Base-by-base conservation (phyloP, 37 sponge, comb jelly and placozoan species). In the Oopsacas minuta region DNA sequence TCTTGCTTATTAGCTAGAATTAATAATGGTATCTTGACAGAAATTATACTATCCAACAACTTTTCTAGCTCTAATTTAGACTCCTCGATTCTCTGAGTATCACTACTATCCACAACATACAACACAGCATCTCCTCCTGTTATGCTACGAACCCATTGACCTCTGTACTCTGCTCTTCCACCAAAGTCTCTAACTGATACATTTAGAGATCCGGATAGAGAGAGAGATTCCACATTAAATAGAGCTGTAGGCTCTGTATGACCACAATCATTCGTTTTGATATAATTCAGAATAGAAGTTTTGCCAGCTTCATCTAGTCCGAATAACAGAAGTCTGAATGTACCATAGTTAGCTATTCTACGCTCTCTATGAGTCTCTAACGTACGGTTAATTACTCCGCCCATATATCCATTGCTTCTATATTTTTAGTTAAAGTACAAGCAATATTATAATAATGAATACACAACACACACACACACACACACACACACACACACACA, bases 1-100 rank as follows among this genome's bases (percentile, higher is more conserved):
- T 61, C 75, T 34, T 61, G 75, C 75, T 61, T 61, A 61, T 61
- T 61, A 61, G 75, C 75, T n/a, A 61, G 75, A 5, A 61, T 10
- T n/a, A 61, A 12, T 7, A n/a, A 32, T 5, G 75, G 75, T 7
- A 61, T 61, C 28, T n/a, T 10, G 28, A 61, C 32, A 20, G 75
- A 12, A 10, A 12, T 3, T 10, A 12, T 61, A 7, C 28, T 61
- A 3, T 12, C 75, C 28, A 10, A 25, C 75, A 61, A n/a, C 75
- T 61, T 61, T 7, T 61, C 75, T 61, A 61, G 22, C 75, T 61
- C 75, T 7, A 20, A 3, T 3, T 20, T 61, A 61, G 75, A 3
- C 75, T 61, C 75, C 75, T 61, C 32, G 5, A 61, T 10, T 3
- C 75, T 25, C 22, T 20, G 32, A 25, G 28, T 61, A 34, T 61